Conservation (phyloP, 2,888 invertebrate genomes). For the Pheosia tremula region DNA sequence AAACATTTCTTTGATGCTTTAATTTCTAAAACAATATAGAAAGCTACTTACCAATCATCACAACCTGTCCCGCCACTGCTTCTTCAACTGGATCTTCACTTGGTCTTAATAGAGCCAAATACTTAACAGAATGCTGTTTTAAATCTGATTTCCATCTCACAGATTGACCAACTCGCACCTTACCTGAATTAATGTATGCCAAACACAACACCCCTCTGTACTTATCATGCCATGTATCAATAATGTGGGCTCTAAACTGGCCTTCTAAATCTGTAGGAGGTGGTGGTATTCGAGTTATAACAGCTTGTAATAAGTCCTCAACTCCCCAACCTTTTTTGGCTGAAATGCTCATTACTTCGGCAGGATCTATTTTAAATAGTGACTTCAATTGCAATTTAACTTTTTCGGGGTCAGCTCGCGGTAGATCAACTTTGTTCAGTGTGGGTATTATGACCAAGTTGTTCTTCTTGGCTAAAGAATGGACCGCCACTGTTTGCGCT, state of each 20-base stretch:
- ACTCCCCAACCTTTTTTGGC: constrained; percentile 96
- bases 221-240: constrained; percentile 97
- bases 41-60: constrained; percentile 87
- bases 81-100: constrained; percentile 86
- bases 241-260: constrained; percentile 92
- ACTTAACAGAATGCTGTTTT: constrained; percentile 91
- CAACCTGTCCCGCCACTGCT: constrained; percentile 96
- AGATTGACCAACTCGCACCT: constrained; percentile 88
- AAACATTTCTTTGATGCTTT: not conserved
- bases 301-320: constrained; percentile 88
- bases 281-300: constrained; percentile 91
- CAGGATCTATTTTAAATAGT: constrained; percentile 91
- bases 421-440: constrained; percentile 98
- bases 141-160: constrained; percentile 89
- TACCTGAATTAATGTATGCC: constrained; percentile 91
- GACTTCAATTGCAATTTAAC: constrained; percentile 91
- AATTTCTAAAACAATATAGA: not conserved
- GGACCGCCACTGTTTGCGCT: constrained; percentile 99
- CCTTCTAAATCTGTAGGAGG: constrained; percentile 85
- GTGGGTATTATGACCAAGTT: constrained; percentile 95
- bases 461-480: constrained; percentile 93
- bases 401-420: constrained; percentile 93
- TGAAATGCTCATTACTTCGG: constrained; percentile 92
- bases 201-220: constrained; percentile 93
- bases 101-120: constrained; percentile 92